Percentiles rank a stretch among this genome's conserved stretches.
These are phyloP conservation scores for Trididemnum clinides DNA, from an alignment of 23 tunicate species.

Conservation along the genomic window DNA sequence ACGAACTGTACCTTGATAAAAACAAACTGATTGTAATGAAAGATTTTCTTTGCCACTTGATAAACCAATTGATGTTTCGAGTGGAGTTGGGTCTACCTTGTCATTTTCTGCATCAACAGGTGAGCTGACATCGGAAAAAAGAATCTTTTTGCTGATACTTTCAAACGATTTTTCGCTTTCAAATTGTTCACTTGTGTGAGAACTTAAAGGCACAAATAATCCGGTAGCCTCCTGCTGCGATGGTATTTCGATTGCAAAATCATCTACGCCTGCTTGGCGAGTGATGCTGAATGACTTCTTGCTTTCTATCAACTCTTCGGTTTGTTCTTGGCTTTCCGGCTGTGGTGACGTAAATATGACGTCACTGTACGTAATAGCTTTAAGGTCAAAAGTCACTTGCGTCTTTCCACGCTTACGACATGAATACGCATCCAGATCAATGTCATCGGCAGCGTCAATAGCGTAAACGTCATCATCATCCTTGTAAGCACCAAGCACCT, in stretches of 20 bases:
- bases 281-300: neutral
- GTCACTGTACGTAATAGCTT: conserved; percentile 62
- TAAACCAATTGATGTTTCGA: no score
- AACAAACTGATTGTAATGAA: no score
- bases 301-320: neutral
- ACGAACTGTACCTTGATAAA: no score
- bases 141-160: no score
- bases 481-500: conserved; percentile 7
- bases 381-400: conserved; percentile 72
- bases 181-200: no score
- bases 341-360: no score
- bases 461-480: conserved; percentile 52
- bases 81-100: no score
- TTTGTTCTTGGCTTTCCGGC: no score
- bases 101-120: no score
- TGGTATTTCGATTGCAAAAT: neutral
- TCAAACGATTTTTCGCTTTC: no score
- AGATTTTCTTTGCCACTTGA: no score
- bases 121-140: no score
- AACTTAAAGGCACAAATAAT: neutral
- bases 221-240: neutral
- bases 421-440: conserved; percentile 59
- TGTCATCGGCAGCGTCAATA: conserved; percentile 95
- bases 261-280: neutral
- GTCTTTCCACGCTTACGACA: conserved; percentile 68